Evolutionary conservation across 2,113 vertebrate genomes (phyloP), one percentile per base, ranked within the genome.

Genomic region (Sclerurus mexicanus): DNA sequence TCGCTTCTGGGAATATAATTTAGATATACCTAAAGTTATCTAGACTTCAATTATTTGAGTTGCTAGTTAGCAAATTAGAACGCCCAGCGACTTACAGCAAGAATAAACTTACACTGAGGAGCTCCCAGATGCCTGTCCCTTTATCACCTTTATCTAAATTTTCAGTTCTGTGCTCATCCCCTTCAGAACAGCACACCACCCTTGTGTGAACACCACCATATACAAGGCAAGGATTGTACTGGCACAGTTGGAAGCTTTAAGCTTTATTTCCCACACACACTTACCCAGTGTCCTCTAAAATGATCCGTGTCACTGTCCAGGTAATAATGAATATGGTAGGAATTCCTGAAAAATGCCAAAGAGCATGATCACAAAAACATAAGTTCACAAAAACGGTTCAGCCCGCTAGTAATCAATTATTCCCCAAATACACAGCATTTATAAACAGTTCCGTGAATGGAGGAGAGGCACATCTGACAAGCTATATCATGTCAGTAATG

Each of bases 251-350:
- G 24, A 60, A 27, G 40, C 17, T 76, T 85, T 37, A 50, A 80
- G 31, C 22, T 75, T 90, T 78, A 35, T 53, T 10, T 80, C 40
- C 20, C 44, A 8, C 20, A 33, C 12, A 31, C 82, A 98, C 98
- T 98, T 96, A 99, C 99, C 98, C 99, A 0, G 98, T 99, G 95
- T 99, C 98, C 44, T 99, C 99, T n/a, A 99, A 91, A 68, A 98
- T 97, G 90, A 99, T 95, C 87, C 99, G 97, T 37, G 98, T 97
- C 55, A 98, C 90, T 21, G 97, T 98, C 99, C 99, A 99, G 0
- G 94, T 98, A 9, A 97, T 96, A 21, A 98, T 98, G 78, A 99
- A 98, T 90, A 99, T 50, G 0, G 98, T 98, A 91, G 99, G 99
- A 93, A 99, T 97, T 72, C 99, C 99, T 99, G 97, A 9, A 22